Percentiles rank a stretch among this genome's conserved stretches.
Conservation (phyloP, 2,113 vertebrate species). For the Planiliza haematocheilus region DNA sequence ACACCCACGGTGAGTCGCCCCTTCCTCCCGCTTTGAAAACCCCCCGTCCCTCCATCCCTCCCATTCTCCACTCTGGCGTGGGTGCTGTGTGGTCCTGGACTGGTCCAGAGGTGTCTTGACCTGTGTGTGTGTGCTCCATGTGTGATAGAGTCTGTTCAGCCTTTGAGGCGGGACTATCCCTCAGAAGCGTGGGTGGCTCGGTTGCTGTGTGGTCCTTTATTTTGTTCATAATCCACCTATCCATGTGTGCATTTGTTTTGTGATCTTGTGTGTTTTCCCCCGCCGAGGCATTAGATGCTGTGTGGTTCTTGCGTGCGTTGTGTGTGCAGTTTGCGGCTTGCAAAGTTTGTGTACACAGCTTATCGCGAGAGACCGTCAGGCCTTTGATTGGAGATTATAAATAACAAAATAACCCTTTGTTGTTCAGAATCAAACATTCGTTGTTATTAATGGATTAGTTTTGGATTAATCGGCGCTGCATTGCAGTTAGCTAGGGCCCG, state of each 20-base stretch:
- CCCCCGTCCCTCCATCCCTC: not conserved
- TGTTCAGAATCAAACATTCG: not conserved
- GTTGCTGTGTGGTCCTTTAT: slow-evolving; percentile 51
- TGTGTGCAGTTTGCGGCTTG: slow-evolving; percentile 35
- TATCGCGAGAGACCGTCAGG: slow-evolving; percentile 13
- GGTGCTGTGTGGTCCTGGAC: slow-evolving; percentile 62
- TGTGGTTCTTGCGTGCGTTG: slow-evolving; percentile 39
- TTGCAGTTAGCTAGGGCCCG: not conserved
- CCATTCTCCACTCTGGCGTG: slow-evolving; percentile 40
- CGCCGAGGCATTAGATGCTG: slow-evolving; percentile 12
- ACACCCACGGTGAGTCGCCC: slow-evolving; percentile 94
- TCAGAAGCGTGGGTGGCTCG: slow-evolving; percentile 13
- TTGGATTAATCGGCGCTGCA: slow-evolving; percentile 11
- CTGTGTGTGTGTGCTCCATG: slow-evolving; percentile 46
- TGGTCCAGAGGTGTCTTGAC: slow-evolving; percentile 47
- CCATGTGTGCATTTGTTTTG: slow-evolving; percentile 50
- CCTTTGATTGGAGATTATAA: not conserved
- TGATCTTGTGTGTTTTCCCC: slow-evolving; percentile 22
- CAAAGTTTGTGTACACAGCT: slow-evolving; percentile 18
- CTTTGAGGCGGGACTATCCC: not conserved
- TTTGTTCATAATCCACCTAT: slow-evolving; percentile 30
- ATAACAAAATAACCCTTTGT: slow-evolving; percentile 1
- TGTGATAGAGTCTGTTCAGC: slow-evolving; percentile 39
- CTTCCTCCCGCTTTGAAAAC: not conserved
- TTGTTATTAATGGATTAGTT: slow-evolving; percentile 22